A percentile compares a stretch with the other conserved stretches of the same genome.
These are phyloP conservation scores for Psylliodes chrysocephalus DNA, from an alignment of 2,888 invertebrate species.

Conservation along the genomic window DNA sequence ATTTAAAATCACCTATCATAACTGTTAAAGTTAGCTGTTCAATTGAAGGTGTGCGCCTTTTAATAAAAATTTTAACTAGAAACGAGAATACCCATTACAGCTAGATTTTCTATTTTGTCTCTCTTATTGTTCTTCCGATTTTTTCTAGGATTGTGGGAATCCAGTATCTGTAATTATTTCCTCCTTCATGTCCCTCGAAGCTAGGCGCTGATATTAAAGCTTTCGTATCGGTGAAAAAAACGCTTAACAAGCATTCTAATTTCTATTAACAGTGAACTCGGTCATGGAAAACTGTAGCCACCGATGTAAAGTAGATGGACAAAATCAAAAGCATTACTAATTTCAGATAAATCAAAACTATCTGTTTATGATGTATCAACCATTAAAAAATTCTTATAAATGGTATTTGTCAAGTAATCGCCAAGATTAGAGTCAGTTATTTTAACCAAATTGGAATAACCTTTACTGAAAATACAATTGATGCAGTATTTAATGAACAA, in stretches of 20 bases:
- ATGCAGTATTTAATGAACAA: too few species aligned
- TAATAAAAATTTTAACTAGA: slow-evolving; percentile 14
- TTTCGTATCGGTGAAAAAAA: slow-evolving; percentile 18
- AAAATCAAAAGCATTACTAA: too few species aligned
- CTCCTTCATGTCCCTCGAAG: slow-evolving; percentile 26
- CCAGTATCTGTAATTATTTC: slow-evolving; percentile 25
- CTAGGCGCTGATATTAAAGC: slow-evolving; percentile 25
- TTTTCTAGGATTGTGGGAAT: slow-evolving; percentile 25
- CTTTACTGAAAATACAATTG: too few species aligned
- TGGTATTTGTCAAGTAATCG: too few species aligned
- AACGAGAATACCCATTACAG: slow-evolving; percentile 12
- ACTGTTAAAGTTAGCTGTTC: slow-evolving; percentile 12
- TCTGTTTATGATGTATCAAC: too few species aligned
- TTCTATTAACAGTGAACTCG: slow-evolving; percentile 29
- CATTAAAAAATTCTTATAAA: too few species aligned
- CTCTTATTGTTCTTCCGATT: slow-evolving; percentile 22
- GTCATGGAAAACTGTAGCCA: slow-evolving; percentile 11
- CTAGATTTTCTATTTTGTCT: slow-evolving; percentile 21
- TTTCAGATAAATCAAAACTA: too few species aligned
- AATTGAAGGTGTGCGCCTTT: slow-evolving; percentile 1
- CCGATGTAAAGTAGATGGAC: not conserved
- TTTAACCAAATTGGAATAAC: too few species aligned
- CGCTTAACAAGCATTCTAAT: slow-evolving; percentile 24
- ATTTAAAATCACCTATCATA: slow-evolving; percentile 7
- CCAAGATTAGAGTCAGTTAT: too few species aligned